Conservation (phyloP, 2,113 vertebrate genomes). For the Montifringilla adamsi region DNA sequence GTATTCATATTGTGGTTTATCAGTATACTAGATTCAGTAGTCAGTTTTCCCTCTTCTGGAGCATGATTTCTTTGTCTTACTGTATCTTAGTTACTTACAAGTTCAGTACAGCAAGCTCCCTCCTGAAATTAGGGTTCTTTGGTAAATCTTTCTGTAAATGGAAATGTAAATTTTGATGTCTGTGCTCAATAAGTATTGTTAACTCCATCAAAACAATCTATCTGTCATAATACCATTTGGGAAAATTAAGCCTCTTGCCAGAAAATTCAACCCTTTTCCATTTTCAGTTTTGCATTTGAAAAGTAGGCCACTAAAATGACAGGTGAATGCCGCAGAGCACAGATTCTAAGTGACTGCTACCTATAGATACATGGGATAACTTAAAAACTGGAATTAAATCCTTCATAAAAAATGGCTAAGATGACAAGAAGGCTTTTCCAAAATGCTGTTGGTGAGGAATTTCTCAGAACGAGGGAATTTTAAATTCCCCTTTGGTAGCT, state of each 20-base stretch:
- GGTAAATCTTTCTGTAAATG: background rate
- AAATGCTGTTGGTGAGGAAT: background rate
- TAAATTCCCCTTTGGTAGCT: background rate
- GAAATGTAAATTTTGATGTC: background rate
- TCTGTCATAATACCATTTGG: background rate
- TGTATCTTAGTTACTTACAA: background rate
- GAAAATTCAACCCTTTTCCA: constrained; percentile 6
- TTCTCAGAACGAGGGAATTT: background rate
- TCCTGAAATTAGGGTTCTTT: background rate
- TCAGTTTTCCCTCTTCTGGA: background rate
- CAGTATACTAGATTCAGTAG: background rate
- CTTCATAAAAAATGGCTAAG: background rate
- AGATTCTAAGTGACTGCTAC: background rate
- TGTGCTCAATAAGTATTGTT: background rate
- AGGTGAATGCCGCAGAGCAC: background rate
- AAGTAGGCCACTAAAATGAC: constrained; percentile 38
- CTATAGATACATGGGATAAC: background rate
- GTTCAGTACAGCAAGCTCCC: background rate
- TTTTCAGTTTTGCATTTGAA: constrained; percentile 22
- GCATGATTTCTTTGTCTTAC: background rate
- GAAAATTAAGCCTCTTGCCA: constrained; percentile 20
- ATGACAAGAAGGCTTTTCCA: background rate
- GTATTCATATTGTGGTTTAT: background rate
- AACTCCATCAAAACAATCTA: background rate
- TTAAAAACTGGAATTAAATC: background rate